These are phyloP conservation scores for Corythornis leucogaster DNA, from an alignment of 2,797 vertebrate species.

Conservation along the genomic window DNA sequence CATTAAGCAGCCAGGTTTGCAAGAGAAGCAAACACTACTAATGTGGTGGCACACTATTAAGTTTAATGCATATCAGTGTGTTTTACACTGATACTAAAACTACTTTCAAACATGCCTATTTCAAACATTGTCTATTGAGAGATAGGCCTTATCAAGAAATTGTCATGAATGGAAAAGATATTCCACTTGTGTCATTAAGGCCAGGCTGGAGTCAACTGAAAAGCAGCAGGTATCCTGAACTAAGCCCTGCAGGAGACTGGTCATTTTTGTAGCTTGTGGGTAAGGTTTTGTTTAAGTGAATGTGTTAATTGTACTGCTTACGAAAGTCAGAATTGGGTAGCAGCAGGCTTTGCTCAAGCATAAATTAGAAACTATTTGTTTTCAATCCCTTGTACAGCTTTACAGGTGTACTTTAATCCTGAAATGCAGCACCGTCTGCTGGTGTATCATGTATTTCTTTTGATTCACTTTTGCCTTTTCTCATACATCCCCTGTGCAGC, in stretches of 20 bases:
- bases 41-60: neutral
- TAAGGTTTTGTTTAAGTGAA: neutral
- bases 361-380: neutral
- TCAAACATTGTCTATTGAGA: neutral
- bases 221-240: neutral
- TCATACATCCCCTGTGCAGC: neutral
- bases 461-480: neutral
- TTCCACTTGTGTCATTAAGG: neutral
- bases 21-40: neutral
- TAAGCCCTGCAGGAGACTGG: neutral
- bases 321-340: neutral
- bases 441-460: neutral
- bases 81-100: neutral
- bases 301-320: neutral
- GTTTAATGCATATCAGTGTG: neutral
- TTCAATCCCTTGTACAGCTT: neutral
- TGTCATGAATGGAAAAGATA: neutral
- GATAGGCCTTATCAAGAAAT: neutral
- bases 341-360: neutral
- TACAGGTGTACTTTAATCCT: neutral
- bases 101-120: neutral
- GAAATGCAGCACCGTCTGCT: neutral
- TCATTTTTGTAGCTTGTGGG: neutral
- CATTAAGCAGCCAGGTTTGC: neutral
- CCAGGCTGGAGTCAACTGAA: conserved; percentile 1